Evolutionary conservation across 2,797 vertebrate genomes (phyloP).

Genomic region (Danio jaintianensis): DNA sequence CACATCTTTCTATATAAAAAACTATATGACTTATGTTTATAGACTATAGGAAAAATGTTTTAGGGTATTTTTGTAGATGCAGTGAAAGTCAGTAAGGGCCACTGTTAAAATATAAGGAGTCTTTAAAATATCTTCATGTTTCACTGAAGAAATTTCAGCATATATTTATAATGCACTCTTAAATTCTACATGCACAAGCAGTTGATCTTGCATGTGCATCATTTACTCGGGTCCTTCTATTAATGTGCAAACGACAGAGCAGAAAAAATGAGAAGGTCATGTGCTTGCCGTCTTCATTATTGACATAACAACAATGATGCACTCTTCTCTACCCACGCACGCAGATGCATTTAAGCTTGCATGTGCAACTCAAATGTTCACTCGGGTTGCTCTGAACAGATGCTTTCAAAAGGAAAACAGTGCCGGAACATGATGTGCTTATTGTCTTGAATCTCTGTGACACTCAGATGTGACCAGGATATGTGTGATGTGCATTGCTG

Average conservation of each 20-base stretch:
- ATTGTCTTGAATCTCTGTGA: conserved; percentile 8
- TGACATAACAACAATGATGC: not conserved
- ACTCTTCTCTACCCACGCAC: not conserved
- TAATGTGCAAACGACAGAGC: too few relatives aligned
- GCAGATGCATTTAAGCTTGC: not conserved
- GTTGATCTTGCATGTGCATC: too few relatives aligned
- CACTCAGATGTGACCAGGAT: conserved; percentile 5
- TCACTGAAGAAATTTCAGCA: not conserved
- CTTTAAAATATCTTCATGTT: not conserved
- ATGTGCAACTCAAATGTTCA: not conserved
- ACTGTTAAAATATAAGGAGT: not conserved
- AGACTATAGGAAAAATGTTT: not conserved
- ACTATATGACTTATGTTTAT: not conserved
- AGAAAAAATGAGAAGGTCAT: too few relatives aligned
- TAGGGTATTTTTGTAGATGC: not conserved
- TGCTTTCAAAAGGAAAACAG: not conserved
- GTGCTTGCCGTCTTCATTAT: too few relatives aligned
- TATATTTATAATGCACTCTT: not conserved
- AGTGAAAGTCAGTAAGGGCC: not conserved
- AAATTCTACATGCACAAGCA: too few relatives aligned
- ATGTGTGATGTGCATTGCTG: conserved; percentile 64
- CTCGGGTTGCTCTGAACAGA: not conserved
- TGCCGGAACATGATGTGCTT: conserved; percentile 7
- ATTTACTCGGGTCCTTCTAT: too few relatives aligned
- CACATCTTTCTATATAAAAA: not conserved